Evolutionary conservation across 2,888 invertebrate genomes (phyloP).

Genomic region (Habrosyne pyritoides): DNA sequence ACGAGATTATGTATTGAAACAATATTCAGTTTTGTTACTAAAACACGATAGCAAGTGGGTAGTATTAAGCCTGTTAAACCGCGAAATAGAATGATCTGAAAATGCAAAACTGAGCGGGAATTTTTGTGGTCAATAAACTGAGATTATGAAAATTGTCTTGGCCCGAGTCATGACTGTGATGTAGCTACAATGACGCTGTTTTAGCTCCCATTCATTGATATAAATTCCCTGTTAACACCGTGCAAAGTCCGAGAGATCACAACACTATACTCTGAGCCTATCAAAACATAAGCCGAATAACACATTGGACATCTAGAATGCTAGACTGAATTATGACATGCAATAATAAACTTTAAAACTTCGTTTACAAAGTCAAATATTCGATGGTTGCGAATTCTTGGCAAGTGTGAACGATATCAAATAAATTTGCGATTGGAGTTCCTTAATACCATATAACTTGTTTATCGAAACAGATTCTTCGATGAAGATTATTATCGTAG

Average conservation of each 20-base stretch:
- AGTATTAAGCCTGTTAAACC: conserved; percentile 1
- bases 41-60: not conserved
- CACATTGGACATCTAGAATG: conserved; percentile 53
- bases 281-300: conserved; percentile 71
- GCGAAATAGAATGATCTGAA: not conserved
- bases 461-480: conserved; percentile 62
- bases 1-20: not conserved
- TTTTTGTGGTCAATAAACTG: conserved; percentile 44
- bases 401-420: conserved; percentile 46
- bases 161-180: conserved; percentile 36
- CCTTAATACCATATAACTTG: conserved; percentile 57
- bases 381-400: conserved; percentile 41
- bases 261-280: conserved; percentile 64
- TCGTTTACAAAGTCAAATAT: conserved; percentile 38
- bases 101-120: conserved; percentile 14
- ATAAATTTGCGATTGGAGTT: conserved; percentile 62
- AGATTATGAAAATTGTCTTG: conserved; percentile 46
- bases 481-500: conserved; percentile 41
- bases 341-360: conserved; percentile 50
- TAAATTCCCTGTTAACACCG: conserved; percentile 57
- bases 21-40: not conserved
- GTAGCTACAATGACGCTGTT: conserved; percentile 42
- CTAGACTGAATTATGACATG: conserved; percentile 28
- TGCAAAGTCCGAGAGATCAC: conserved; percentile 64
- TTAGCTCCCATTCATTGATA: conserved; percentile 56